Evolutionary conservation across 2,888 invertebrate species (phyloP), one percentile per base, ranked within the genome.

Genomic region (Kryphioiulus occultus): DNA sequence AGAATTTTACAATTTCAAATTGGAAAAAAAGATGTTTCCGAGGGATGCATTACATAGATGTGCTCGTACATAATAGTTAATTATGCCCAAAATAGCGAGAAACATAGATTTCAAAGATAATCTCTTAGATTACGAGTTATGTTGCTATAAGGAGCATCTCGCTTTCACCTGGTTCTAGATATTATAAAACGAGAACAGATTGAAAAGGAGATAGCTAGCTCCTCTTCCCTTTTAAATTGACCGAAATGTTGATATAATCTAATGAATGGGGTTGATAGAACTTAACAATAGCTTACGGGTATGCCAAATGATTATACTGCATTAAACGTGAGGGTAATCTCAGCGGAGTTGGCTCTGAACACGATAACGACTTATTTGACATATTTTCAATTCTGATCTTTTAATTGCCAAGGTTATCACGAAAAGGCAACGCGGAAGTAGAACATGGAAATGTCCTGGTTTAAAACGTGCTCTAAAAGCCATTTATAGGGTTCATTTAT

Each of bases 381-480:
- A 68, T 68, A 68, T 68, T 68, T 68, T 68, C 68, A 68, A 68
- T 68, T 68, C n/a, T 68, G 68, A 68, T 68, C 68, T 68, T 68
- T 68, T 68, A 68, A 68, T 68, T 68, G 68, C 68, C 68, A 68
- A 68, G 68, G 68, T 68, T 68, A 68, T 68, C 68, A 68, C 68
- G 68, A 68, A 68, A 26, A 68, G 10, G 68, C 68, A 68, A 68
- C 22, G 68, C 68, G 68, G 68, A 68, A 68, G 68, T 68, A 26
- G 68, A 68, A 68, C 68, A 68, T 68, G 68, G 26, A 68, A 68
- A 68, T 68, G 68, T 68, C 26, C 68, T 68, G 10, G n/a, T 68
- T 68, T 68, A n/a, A 68, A 68, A 26, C 68, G 68, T 68, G 68
- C 10, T 68, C 22, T 22, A 68, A n/a, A 26, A 26, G 26, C 26